These are phyloP conservation scores for Stomatorhinus ivindoensis DNA, from an alignment of 2,113 vertebrate species.

Conservation along the genomic window DNA sequence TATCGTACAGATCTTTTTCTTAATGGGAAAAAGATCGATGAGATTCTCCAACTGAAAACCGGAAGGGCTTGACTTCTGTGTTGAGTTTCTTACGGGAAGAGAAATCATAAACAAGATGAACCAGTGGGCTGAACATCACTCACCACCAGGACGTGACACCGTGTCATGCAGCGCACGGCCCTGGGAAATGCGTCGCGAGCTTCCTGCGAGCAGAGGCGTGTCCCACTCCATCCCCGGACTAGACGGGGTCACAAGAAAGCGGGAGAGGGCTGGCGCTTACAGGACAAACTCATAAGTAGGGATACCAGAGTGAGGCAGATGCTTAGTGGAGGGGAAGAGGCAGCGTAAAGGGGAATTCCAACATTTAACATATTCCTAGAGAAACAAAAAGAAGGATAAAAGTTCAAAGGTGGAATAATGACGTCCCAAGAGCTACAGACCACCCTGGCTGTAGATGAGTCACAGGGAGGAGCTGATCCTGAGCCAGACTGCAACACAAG, in stretches of 20 bases:
- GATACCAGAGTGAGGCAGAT: neutral
- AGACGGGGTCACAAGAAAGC: neutral
- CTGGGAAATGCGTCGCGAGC: neutral
- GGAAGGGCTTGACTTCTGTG: neutral
- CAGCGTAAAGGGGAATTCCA: neutral
- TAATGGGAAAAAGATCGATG: conserved; percentile 39
- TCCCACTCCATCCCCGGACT: neutral
- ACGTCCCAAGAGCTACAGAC: neutral
- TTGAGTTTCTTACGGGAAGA: conserved; percentile 5
- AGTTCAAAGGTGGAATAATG: neutral
- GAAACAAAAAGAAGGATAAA: neutral
- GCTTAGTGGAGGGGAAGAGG: neutral
- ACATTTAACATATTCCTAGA: neutral
- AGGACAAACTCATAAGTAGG: neutral
- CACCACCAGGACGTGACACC: neutral
- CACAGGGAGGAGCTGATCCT: neutral
- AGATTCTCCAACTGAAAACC: conserved; percentile 26
- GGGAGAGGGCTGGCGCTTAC: neutral
- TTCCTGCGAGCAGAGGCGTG: neutral
- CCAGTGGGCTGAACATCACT: neutral
- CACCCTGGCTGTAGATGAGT: neutral
- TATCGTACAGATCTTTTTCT: conserved; percentile 44
- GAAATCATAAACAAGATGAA: neutral
- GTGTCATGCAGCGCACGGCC: neutral
- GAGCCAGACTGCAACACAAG: neutral